phyloP scores from a whole-genome alignment of 2,113 vertebrate species.

The Myocastor coypus region DNA sequence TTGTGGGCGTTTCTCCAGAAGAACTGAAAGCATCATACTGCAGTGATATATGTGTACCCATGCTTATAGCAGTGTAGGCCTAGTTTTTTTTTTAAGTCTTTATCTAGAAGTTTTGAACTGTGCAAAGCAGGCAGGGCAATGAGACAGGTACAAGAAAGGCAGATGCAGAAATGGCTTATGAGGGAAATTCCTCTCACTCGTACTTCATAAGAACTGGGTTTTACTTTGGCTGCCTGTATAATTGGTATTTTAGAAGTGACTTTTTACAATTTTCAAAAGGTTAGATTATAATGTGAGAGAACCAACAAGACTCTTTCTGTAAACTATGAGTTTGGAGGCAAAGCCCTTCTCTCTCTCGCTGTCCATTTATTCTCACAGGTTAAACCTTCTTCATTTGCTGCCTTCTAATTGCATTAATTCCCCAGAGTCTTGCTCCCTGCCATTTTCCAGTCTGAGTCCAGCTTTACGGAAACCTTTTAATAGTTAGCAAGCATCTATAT shows the following conservation, averaged over 20 bases:
- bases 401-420: background rate
- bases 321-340: background rate
- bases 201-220: background rate
- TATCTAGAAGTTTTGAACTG: background rate
- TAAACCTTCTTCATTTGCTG: background rate
- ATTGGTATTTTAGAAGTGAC: background rate
- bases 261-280: background rate
- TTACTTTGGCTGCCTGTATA: background rate
- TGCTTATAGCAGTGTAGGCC: no score
- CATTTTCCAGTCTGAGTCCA: background rate
- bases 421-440: background rate
- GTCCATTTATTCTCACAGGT: background rate
- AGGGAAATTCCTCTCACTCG: background rate
- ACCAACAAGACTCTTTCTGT: background rate
- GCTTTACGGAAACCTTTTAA: background rate
- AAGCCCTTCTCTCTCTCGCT: background rate
- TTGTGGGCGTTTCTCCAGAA: no score
- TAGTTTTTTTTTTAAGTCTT: background rate
- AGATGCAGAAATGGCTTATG: constrained; percentile 4
- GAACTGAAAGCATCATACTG: no score
- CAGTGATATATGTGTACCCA: no score
- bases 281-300: background rate
- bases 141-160: background rate
- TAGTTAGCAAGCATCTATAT: background rate
- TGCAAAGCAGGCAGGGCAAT: background rate